Conservation (phyloP, 2,888 invertebrate species). For the Agonum fuliginosum region DNA sequence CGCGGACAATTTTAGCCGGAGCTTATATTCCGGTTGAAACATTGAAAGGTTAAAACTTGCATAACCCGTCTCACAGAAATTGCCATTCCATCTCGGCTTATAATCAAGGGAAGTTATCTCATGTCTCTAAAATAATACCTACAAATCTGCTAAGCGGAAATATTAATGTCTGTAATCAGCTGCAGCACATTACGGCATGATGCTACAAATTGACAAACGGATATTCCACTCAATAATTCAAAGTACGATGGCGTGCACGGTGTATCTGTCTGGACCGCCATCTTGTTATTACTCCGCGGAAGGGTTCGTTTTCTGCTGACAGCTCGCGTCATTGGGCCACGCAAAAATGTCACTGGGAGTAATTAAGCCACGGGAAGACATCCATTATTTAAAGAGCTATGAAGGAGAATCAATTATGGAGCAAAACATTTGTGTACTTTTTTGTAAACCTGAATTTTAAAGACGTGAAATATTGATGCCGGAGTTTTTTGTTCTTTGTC, state of each 20-base stretch:
- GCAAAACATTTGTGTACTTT: slow-evolving; percentile 26
- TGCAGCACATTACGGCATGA: slow-evolving; percentile 50
- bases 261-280: slow-evolving; percentile 39
- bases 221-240: slow-evolving; percentile 53
- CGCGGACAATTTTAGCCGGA: too few relatives aligned
- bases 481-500: slow-evolving; percentile 9
- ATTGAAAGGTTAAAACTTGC: too few relatives aligned
- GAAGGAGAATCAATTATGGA: slow-evolving; percentile 17
- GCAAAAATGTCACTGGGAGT: slow-evolving; percentile 27
- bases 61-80: too few relatives aligned
- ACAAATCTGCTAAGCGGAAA: slow-evolving; percentile 19
- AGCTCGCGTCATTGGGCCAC: slow-evolving; percentile 11
- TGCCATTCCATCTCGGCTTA: too few relatives aligned
- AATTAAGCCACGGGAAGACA: slow-evolving; percentile 30
- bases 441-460: slow-evolving; percentile 35
- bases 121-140: background rate
- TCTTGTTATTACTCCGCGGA: slow-evolving; percentile 39
- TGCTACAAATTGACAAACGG: slow-evolving; percentile 57
- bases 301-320: slow-evolving; percentile 35
- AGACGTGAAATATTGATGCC: background rate
- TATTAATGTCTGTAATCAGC: slow-evolving; percentile 40
- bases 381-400: slow-evolving; percentile 17
- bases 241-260: slow-evolving; percentile 46
- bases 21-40: too few relatives aligned
- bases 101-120: too few relatives aligned